Base-by-base conservation (phyloP, 2,797 vertebrate genomes). In the Tinamus major region DNA sequence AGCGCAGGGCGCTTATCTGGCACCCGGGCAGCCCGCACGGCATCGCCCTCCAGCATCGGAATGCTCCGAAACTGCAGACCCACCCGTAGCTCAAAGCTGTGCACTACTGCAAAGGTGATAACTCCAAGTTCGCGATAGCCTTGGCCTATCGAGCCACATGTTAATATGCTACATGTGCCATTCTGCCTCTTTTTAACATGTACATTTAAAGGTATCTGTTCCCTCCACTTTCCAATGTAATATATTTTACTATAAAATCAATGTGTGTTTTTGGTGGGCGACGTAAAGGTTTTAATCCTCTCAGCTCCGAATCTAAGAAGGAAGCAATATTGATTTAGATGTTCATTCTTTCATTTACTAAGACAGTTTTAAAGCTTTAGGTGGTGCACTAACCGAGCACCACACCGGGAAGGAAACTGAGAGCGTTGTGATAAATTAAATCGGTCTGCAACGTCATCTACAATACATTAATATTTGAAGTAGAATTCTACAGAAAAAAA, bases 351-450 rank as follows among this genome's bases (percentile, higher is more conserved):
- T 96, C 89, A 90, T 93, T 95, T 70, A 68, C 53, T 48, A 23
- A 68, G 87, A 69, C 80, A 88, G 75, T 69, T 96, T 92, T 92
- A 94, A 95, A 82, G 85, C 80, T 86, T 49, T 75, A 82, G 65
- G 92, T 95, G 91, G 91, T 93, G 95, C 86, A 44, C 49, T 85
- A 89, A 94, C 63, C 61, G 91, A 93, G 85, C 95, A 48, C 69
- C 44, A 85, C 31, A 35, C 61, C 21, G 14, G 33, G 58, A 90
- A 33, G 42, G 64, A 94, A 94, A 88, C 70, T 64, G 64, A 94
- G 78, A 91, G 79, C 82, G 75, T 51, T 92, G 83, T 89, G 87
- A 92, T 91, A 91, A 95, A 91, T 91, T 92, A 81, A 86, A 89
- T 58, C 64, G 42, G 33, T 77, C 87, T 87, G 41, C n/a, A 41